Evolutionary conservation across 1,140 invertebrate genomes (phyloP).

Genomic region (Anastrepha obliqua): DNA sequence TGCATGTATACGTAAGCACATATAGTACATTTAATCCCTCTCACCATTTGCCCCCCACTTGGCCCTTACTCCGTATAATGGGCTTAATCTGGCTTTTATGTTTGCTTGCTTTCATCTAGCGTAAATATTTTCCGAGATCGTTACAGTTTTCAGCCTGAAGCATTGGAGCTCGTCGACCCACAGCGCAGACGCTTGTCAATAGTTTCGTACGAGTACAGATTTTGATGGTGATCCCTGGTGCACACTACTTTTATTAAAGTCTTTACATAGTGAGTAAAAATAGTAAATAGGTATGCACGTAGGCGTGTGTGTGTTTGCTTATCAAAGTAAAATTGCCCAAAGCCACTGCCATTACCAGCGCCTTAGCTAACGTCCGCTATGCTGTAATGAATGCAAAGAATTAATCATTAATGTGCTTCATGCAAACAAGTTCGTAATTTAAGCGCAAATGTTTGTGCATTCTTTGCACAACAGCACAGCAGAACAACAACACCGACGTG

Average conservation of each 20-base stretch:
- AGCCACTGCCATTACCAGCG: not conserved
- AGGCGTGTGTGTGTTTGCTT: not conserved
- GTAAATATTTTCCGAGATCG: not conserved
- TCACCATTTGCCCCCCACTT: not conserved
- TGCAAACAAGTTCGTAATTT: conserved; percentile 55
- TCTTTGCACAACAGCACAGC: not conserved
- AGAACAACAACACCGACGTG: not conserved
- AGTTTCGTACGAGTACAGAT: not conserved
- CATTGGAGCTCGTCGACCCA: not conserved
- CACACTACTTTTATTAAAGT: not conserved
- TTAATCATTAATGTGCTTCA: conserved; percentile 47
- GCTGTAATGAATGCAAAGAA: conserved; percentile 31
- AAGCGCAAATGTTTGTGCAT: conserved; percentile 43
- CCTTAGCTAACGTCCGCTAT: not conserved
- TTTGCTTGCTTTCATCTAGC: not conserved
- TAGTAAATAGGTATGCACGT: not conserved
- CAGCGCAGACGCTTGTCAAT: not conserved
- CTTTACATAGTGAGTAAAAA: not conserved
- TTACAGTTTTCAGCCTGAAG: not conserved
- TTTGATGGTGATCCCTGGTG: not conserved
- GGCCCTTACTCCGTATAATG: not conserved
- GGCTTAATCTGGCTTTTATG: conserved; percentile 10
- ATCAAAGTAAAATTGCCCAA: not conserved
- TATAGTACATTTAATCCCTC: not conserved
- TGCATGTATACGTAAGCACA: not conserved